Evolutionary conservation across 1,140 invertebrate genomes (phyloP).

Genomic region (Eurosta solidaginis): DNA sequence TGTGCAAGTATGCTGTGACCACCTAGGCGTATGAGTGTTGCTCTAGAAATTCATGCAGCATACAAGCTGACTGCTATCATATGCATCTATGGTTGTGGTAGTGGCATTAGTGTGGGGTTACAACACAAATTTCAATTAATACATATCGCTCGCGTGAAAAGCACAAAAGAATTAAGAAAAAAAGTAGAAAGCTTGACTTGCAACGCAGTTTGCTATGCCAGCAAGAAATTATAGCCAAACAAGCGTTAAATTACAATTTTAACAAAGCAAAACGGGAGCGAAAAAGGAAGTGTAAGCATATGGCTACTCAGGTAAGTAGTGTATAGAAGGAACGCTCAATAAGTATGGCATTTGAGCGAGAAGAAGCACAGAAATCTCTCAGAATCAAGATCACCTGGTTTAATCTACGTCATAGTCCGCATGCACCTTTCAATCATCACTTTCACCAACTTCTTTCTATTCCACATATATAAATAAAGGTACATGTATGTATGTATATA

Average conservation of each 20-base stretch:
- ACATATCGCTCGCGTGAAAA: not conserved
- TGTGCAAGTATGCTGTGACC: not conserved
- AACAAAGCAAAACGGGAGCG: not conserved
- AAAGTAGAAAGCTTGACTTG: not conserved
- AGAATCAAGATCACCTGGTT: too few species aligned
- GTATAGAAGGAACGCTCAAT: too few species aligned
- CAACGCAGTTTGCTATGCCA: not conserved
- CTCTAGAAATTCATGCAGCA: not conserved
- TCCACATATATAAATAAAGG: not conserved
- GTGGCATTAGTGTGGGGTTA: not conserved
- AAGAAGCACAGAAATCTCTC: too few species aligned
- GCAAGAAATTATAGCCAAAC: not conserved
- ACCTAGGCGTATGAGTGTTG: conserved; percentile 22
- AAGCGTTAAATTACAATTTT: conserved; percentile 26
- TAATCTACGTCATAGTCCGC: too few species aligned
- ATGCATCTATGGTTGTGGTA: not conserved
- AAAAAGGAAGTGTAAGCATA: not conserved
- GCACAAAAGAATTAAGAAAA: not conserved
- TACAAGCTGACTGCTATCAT: not conserved
- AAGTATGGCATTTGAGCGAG: too few species aligned
- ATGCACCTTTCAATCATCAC: too few species aligned
- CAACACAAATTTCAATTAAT: conserved; percentile 9
- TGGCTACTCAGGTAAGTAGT: too few species aligned
- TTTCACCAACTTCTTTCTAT: too few species aligned
- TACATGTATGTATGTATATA: not conserved